Evolutionary conservation across 2,113 vertebrate species (phyloP).

Genomic region (Myiagra hebetior): DNA sequence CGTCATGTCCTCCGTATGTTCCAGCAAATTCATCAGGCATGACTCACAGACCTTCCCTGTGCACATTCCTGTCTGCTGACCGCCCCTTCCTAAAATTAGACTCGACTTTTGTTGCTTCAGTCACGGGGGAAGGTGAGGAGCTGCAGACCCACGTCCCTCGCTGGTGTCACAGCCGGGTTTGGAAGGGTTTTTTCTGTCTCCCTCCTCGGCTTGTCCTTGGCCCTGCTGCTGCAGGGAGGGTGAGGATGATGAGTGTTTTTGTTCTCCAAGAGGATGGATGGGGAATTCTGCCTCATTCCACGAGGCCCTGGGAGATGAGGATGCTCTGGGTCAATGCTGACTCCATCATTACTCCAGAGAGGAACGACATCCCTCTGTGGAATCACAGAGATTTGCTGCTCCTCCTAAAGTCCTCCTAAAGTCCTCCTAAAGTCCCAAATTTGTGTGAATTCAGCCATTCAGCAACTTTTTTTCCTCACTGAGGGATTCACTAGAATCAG

Average conservation of each 20-base stretch:
- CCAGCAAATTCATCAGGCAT: constrained; percentile 40
- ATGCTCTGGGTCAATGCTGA: rapidly evolving
- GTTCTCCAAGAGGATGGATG: neutral
- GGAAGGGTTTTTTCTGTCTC: neutral
- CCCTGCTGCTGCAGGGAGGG: neutral
- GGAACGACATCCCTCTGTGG: neutral
- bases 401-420: neutral
- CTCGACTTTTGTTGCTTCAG: neutral
- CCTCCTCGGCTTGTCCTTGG: neutral
- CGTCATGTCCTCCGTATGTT: neutral
- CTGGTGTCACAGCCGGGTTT: neutral
- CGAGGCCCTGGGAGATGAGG: neutral
- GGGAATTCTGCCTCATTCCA: neutral
- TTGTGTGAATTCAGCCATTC: neutral
- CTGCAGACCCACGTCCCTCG: neutral
- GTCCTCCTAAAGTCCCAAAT: neutral
- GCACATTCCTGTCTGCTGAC: constrained; percentile 41
- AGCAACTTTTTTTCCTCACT: neutral
- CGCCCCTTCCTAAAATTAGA: constrained; percentile 59
- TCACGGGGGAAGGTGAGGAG: neutral
- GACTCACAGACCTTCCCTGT: constrained; percentile 44
- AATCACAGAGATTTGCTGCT: neutral
- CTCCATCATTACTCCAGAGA: neutral
- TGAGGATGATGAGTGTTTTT: neutral
- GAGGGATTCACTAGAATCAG: neutral